Conservation (phyloP, 2,797 vertebrate genomes). For the Neomorphus geoffroyi region DNA sequence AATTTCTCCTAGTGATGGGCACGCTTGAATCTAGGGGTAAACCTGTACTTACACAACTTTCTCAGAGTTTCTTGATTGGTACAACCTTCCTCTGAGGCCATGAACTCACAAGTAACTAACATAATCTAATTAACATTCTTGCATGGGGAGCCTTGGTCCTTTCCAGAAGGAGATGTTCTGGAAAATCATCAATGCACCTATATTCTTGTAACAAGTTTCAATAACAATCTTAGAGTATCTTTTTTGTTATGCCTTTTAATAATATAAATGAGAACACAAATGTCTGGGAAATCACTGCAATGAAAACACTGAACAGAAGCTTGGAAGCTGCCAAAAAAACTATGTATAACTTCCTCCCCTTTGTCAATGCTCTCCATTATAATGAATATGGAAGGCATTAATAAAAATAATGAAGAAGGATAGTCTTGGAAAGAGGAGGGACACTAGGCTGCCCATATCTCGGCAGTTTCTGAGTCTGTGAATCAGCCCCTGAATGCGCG, state of each 20-base stretch:
- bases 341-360: neutral
- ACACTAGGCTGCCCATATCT: neutral
- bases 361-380: neutral
- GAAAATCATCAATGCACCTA: neutral
- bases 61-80: neutral
- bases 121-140: neutral
- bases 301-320: neutral
- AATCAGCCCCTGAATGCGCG: neutral
- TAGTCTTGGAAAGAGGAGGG: neutral
- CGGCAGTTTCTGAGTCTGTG: neutral
- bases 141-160: neutral
- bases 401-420: neutral
- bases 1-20: neutral
- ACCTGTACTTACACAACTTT: neutral
- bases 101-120: neutral
- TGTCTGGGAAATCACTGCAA: neutral
- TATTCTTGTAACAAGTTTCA: neutral
- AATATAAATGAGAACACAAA: constrained; percentile 2
- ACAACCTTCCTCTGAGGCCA: neutral
- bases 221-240: neutral
- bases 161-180: neutral
- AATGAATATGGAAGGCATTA: neutral
- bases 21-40: neutral
- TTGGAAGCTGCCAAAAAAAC: neutral
- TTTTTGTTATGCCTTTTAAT: neutral